Percentiles rank a stretch among this genome's conserved stretches.
Evolutionary conservation across 2,888 invertebrate species (phyloP).

Genomic region (Disparrhopalites patrizii): DNA sequence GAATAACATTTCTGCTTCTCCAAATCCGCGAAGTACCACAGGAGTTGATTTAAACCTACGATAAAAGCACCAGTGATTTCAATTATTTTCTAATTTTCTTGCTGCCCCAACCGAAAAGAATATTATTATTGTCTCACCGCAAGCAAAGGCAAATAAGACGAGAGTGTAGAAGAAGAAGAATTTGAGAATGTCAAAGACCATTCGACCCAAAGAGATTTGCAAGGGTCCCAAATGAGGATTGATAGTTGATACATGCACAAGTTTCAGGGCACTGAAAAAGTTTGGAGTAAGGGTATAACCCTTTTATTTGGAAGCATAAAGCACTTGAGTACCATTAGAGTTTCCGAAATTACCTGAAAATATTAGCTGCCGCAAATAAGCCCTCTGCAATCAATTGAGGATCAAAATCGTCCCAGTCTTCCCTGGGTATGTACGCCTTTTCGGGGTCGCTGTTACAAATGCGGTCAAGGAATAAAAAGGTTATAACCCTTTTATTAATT

Average conservation of each 20-base stretch:
- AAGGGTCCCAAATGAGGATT: slow-evolving; percentile 88
- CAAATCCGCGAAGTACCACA: slow-evolving; percentile 79
- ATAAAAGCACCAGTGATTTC: not conserved
- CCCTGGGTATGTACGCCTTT: slow-evolving; percentile 63
- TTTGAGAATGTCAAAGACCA: slow-evolving; percentile 87
- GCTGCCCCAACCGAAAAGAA: no score
- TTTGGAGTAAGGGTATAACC: no score
- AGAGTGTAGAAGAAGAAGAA: slow-evolving; percentile 68
- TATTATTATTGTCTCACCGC: slow-evolving; percentile 52
- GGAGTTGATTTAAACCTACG: slow-evolving; percentile 67
- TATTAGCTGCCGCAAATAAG: slow-evolving; percentile 98
- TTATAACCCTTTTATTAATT: no score
- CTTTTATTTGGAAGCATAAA: no score
- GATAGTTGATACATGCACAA: slow-evolving; percentile 87
- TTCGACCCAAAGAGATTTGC: slow-evolving; percentile 83
- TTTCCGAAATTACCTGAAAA: slow-evolving; percentile 63
- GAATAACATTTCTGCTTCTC: slow-evolving; percentile 49
- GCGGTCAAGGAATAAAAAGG: no score
- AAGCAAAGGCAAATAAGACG: slow-evolving; percentile 60
- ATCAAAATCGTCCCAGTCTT: slow-evolving; percentile 97
- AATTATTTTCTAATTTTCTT: no score
- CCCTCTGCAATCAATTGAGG: slow-evolving; percentile 95
- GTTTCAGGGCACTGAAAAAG: slow-evolving; percentile 77
- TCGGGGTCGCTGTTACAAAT: slow-evolving; percentile 61
- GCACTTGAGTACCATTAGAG: not conserved